phyloP scores from a whole-genome alignment of 1,140 invertebrate genomes.

The Hycleus phaleratus region DNA sequence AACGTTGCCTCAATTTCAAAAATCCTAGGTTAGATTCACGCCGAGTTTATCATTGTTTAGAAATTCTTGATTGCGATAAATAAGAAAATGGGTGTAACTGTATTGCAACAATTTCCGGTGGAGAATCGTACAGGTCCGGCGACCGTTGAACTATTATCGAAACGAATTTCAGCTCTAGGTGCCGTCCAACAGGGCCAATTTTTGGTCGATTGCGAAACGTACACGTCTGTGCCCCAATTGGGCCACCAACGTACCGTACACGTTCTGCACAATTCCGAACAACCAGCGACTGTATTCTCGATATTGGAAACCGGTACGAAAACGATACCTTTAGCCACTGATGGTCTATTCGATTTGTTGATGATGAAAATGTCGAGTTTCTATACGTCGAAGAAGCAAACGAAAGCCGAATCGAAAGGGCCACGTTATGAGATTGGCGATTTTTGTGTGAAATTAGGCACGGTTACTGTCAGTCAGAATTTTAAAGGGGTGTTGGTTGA shows the following conservation, averaged over 20 bases:
- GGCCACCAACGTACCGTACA: conserved; percentile 74
- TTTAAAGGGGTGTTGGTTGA: conserved; percentile 93
- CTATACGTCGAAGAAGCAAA: conserved; percentile 83
- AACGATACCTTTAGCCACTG: conserved; percentile 78
- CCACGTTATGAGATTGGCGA: conserved; percentile 87
- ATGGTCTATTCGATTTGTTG: conserved; percentile 82
- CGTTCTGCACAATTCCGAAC: conserved; percentile 90
- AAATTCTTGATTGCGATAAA: not conserved
- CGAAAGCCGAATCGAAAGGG: conserved; percentile 82
- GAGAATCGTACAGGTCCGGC: conserved; percentile 81
- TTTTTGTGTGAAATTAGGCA: conserved; percentile 90
- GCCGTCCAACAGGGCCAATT: conserved; percentile 83
- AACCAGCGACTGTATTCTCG: conserved; percentile 88
- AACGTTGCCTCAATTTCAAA: not conserved
- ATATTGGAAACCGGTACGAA: conserved; percentile 82
- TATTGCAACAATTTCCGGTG: conserved; percentile 72
- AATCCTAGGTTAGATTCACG: not conserved
- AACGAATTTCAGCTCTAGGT: conserved; percentile 75
- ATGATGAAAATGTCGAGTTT: conserved; percentile 83
- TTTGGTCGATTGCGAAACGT: conserved; percentile 91
- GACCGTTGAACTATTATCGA: conserved; percentile 78
- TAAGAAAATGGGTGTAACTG: conserved; percentile 37
- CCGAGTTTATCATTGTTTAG: too few relatives aligned
- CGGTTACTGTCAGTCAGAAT: conserved; percentile 83
- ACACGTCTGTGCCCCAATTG: conserved; percentile 66